phyloP scores from a whole-genome alignment of 2,113 vertebrate genomes.

The Nothobranchius kuhntae region DNA sequence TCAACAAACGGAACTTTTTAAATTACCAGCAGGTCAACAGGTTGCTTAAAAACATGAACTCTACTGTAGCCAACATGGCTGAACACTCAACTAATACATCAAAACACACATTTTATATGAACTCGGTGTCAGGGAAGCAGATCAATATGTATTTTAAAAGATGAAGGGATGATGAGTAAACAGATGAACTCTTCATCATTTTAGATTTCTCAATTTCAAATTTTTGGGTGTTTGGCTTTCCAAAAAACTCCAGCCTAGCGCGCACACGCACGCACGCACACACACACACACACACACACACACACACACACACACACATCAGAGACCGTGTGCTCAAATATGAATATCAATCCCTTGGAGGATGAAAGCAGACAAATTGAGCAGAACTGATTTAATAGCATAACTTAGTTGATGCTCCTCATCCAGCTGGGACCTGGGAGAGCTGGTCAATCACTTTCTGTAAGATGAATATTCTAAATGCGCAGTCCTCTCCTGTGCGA shows the following conservation, averaged over 20 bases:
- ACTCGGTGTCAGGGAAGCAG: no score
- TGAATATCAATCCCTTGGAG: constrained; percentile 31
- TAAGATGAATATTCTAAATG: constrained; percentile 45
- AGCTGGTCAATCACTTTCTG: constrained; percentile 42
- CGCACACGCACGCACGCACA: not conserved
- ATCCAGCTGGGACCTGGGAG: constrained; percentile 44
- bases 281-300: no score
- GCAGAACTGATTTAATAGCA: constrained; percentile 49
- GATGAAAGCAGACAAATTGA: constrained; percentile 36
- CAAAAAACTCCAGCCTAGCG: constrained; percentile 7
- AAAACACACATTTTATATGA: no score
- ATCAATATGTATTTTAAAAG: no score
- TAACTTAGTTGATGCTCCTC: constrained; percentile 35
- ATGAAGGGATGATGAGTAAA: no score
- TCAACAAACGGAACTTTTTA: no score
- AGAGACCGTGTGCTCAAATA: constrained; percentile 24
- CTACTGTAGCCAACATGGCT: no score
- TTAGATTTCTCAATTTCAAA: no score
- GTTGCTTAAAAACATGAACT: no score
- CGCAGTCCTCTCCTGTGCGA: constrained; percentile 33
- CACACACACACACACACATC: constrained; percentile 14
- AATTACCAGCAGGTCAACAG: no score
- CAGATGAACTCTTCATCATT: no score
- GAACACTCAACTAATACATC: no score
- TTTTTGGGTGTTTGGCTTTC: not conserved